Conservation (phyloP, 2,888 invertebrate genomes). For the Drepana falcataria region DNA sequence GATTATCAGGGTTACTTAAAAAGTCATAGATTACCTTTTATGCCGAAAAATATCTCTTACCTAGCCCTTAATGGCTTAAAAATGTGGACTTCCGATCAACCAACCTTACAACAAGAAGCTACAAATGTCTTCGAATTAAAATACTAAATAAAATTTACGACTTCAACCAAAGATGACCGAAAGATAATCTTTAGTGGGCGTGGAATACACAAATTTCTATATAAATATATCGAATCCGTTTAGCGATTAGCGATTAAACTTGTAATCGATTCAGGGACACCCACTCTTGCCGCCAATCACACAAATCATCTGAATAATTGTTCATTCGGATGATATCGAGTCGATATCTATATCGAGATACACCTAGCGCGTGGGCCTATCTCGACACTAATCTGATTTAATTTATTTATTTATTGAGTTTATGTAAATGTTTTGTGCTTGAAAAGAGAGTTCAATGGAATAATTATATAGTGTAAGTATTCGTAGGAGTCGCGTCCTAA, state of each 20-base stretch:
- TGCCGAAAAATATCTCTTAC: no score
- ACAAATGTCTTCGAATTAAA: slow-evolving; percentile 1
- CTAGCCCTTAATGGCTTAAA: no score
- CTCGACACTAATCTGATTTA: slow-evolving; percentile 14
- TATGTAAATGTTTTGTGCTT: slow-evolving; percentile 18
- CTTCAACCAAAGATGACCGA: not conserved
- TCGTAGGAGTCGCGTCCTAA: not conserved
- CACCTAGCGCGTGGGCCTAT: slow-evolving; percentile 29
- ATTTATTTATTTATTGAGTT: slow-evolving; percentile 22
- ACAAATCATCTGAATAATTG: slow-evolving; percentile 16
- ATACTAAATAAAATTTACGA: not conserved
- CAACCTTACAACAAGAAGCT: no score
- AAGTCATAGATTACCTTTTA: no score
- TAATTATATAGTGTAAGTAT: not conserved
- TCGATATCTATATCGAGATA: slow-evolving; percentile 9
- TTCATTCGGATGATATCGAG: slow-evolving; percentile 20
- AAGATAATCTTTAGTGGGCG: slow-evolving; percentile 1
- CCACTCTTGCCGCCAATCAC: slow-evolving; percentile 17
- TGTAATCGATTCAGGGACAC: slow-evolving; percentile 1
- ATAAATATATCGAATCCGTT: slow-evolving; percentile 2
- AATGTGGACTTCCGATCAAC: no score
- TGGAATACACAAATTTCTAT: not conserved
- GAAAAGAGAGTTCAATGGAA: not conserved
- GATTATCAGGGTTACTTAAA: no score
- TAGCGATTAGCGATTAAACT: slow-evolving; percentile 3